These are phyloP conservation scores for Peromyscus aztecus DNA, from an alignment of 2,797 vertebrate species.

Conservation along the genomic window DNA sequence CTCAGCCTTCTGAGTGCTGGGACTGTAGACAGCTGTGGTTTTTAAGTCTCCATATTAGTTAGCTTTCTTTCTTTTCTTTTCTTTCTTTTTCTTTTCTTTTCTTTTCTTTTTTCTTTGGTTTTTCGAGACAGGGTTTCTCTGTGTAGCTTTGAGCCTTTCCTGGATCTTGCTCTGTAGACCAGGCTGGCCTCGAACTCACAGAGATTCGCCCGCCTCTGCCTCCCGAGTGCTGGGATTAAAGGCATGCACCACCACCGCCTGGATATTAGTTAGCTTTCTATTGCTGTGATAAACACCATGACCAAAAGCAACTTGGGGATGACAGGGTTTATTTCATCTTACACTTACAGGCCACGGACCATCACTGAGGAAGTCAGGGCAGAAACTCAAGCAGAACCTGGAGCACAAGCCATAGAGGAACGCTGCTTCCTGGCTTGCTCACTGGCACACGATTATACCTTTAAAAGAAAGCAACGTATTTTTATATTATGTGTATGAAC, in stretches of 20 bases:
- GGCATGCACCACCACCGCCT: too few species aligned
- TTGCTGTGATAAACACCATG: neutral
- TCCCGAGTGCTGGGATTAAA: too few species aligned
- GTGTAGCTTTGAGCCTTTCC: too few species aligned
- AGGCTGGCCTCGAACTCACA: too few species aligned
- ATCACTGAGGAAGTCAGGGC: neutral
- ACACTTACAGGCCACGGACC: neutral
- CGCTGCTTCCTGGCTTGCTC: neutral
- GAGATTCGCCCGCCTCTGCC: too few species aligned
- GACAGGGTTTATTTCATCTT: neutral
- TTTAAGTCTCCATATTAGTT: neutral
- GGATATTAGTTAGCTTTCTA: neutral
- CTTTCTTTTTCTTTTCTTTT: too few species aligned
- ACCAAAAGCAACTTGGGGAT: neutral
- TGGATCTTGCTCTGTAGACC: too few species aligned
- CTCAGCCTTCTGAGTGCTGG: neutral
- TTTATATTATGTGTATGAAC: neutral
- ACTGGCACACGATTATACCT: too few species aligned
- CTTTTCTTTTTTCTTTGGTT: too few species aligned
- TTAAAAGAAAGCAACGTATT: too few species aligned
- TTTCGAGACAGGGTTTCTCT: too few species aligned
- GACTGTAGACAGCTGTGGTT: neutral
- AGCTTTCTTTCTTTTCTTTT: neutral
- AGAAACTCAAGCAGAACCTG: neutral
- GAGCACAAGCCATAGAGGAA: neutral